Base-by-base conservation (phyloP, 2,888 invertebrate genomes). In the Aproaerema taeniolella region DNA sequence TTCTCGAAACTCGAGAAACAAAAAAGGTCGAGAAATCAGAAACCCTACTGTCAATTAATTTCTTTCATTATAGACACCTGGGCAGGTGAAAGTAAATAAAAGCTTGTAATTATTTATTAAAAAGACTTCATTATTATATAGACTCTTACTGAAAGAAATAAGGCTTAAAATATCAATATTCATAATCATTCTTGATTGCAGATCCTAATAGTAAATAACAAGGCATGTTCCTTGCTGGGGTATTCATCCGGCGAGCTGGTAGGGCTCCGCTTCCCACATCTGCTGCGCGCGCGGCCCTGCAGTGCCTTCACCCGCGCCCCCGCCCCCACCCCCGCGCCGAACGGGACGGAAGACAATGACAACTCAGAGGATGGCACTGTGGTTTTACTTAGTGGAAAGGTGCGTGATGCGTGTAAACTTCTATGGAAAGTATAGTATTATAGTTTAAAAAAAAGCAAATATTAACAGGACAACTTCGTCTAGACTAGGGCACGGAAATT, bases 181-280 rank as follows among this genome's bases (percentile, higher is more conserved):
- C n/a, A n/a, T n/a, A n/a, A n/a, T n/a, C n/a, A 20, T 20, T 6
- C 20, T 8, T 26, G n/a, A 9, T 25, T 45, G 2, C 69, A 91
- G 90, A 91, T 92, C 45, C 73, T 92, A 11, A 89, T 91, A 59
- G 91, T 91, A 9, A 92, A 92, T 73, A 90, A 88, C 57, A 89
- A 90, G 66, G 91, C 91, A 4, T 90, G 90, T 54, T 88, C 90
- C 1, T 67, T 90, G 20, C 74, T 89, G 14, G 89, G 89, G 7
- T 89, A 89, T 49, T 83, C 89, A 0, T 81, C 89, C 0, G 79
- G 83, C 0, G 89, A 89, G 55, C 66, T 89, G 0, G 88, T 88
- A 31, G 80, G 80, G 1, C 72, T 89, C 17, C 66, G 81, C 10
- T 87, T 89, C 53, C 76, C 80, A 0, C 88, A 89, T 31, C 64